phyloP scores from a whole-genome alignment of 2,113 vertebrate species.

The Cariama cristata region DNA sequence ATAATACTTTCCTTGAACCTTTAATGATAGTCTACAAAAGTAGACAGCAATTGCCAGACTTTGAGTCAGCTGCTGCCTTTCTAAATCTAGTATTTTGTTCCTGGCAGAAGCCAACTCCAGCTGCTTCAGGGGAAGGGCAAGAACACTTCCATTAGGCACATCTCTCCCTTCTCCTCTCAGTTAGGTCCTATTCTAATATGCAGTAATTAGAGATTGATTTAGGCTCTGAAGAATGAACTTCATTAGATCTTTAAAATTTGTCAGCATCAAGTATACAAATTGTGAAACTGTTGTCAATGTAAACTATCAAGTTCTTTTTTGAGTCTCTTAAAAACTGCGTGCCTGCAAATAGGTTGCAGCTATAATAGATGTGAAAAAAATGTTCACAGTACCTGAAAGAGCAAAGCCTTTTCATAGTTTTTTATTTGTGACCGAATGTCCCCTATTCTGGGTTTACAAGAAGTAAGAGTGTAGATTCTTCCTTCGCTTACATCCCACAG shows the following conservation, averaged over 20 bases:
- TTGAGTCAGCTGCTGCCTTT: conserved; percentile 1
- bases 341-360: neutral
- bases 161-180: neutral
- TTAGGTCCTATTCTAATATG: neutral
- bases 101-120: conserved; percentile 14
- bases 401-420: neutral
- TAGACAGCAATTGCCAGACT: neutral
- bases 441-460: neutral
- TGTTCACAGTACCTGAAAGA: neutral
- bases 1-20: neutral
- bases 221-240: neutral
- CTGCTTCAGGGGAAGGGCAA: neutral
- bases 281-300: neutral
- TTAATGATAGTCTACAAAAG: neutral
- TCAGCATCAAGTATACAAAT: neutral
- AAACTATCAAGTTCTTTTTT: neutral
- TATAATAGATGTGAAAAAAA: neutral
- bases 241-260: neutral
- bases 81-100: neutral
- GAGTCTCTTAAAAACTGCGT: neutral
- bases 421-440: neutral
- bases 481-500: neutral
- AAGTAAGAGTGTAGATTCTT: neutral
- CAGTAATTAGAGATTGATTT: neutral
- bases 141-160: neutral